Base-by-base conservation (phyloP, 2,888 invertebrate genomes). In the Agriopis marginaria region DNA sequence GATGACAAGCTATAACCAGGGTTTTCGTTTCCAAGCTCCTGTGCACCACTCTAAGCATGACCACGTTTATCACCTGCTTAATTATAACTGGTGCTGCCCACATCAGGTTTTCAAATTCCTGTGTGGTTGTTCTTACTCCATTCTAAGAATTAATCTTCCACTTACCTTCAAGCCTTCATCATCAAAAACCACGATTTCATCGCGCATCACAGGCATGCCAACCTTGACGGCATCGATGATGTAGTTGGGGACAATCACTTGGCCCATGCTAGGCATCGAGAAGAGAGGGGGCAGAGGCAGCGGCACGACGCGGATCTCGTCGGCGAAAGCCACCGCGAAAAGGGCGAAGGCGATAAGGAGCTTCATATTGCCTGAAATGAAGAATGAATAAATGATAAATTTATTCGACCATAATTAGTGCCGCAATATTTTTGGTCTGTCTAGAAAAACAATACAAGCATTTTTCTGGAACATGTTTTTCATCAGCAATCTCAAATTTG, bases 331-430 rank as follows among this genome's bases (percentile, higher is more conserved):
- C 73, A 83, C 81, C 3, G 89, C 85, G 70, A 91, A 65, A 17
- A 90, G 80, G 14, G 89, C 83, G 51, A 92, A 75, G 10, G 79
- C 82, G 59, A 91, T 74, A 9, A 92, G 23, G n/a, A 87, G 62
- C 78, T 88, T 91, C 92, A 93, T 92, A 63, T 74, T 87, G 66
- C 70, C 88, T 89, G 85, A 32, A 32, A 32, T 32, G 32, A 3
- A 3, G 32, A 5, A 32, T 23, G 17, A 12, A n/a, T 1, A 39
- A 51, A n/a, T 11, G 10, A 51, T 23, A 23, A 23, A 23, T 23
- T 23, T 1, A 23, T 23, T 23, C 17, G 17, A 23, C 2, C 17
- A 23, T 23, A 23, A 23, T 23, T 23, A 23, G 17, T 23, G 17
- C 17, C 17, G 17, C 17, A 23, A 23, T 1, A 23, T 0, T 23